Base-by-base conservation (phyloP, 2,797 vertebrate genomes). In the Silurus aristotelis region DNA sequence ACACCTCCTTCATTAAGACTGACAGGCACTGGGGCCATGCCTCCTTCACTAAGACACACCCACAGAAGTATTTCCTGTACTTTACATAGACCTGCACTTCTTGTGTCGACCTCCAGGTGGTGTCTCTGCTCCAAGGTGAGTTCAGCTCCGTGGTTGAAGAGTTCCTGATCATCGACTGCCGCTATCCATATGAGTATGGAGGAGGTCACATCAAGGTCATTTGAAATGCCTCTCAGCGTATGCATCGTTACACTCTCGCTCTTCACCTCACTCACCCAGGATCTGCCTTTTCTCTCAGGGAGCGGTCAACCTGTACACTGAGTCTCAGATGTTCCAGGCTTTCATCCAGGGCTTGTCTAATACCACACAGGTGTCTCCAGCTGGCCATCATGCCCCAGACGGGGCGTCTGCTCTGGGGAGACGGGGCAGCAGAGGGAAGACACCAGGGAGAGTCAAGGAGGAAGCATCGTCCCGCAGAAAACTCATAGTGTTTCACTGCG, bases 191-290 rank as follows among this genome's bases (percentile, higher is more conserved):
- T 5, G 92, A 93, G 80, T 92, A 90, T 73, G 75, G 88, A 12
- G 92, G 92, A n/a, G 92, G 92, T 6, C 91, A 93, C 72, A 92
- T 93, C 38, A 89, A 87, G 91, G 92, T 92, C 38, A 13, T n/a
- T 27, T 27, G 2, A 27, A 5, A 14, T 14, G 25, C 25, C 64
- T 27, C 22, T 25, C 27, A 66, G 68, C 0, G 22, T 12, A n/a
- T 52, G 48, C 48, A 52, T 48, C 5, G 5, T 14, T 43, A 22
- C 38, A 2, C 19, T 56, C 52, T 77, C 14, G 48, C 7, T 1
- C 27, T 27, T 52, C 48, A 76, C 55, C 15, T 66, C 64, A 60
- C 27, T 71, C 27, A 43, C 22, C 52, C 17, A 8, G 27, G 31
- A 72, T 3, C 67, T 83, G 81, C 20, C 64, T 70, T 38, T 58